These are phyloP conservation scores for Plebejus melissa DNA, from an alignment of 2,888 invertebrate species.

Conservation along the genomic window DNA sequence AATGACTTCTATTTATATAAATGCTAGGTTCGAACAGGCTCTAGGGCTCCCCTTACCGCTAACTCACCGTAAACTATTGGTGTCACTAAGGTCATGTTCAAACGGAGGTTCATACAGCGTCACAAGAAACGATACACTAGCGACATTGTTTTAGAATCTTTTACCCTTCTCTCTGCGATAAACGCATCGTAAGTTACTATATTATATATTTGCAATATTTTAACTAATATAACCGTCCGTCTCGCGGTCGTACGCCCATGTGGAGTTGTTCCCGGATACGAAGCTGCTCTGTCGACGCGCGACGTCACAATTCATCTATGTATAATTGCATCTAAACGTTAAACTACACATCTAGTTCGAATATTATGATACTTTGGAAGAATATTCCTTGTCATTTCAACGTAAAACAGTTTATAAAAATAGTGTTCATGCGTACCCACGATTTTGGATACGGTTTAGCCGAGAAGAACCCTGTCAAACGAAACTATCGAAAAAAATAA, in stretches of 20 bases:
- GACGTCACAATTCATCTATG: conserved; percentile 50
- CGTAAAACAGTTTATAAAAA: conserved; percentile 52
- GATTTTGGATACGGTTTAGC: conserved; percentile 40
- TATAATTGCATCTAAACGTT: conserved; percentile 55
- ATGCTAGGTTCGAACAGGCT: conserved; percentile 68
- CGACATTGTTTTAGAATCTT: conserved; percentile 45
- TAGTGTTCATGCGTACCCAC: conserved; percentile 43
- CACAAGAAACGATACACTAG: conserved; percentile 54
- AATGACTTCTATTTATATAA: conserved; percentile 72
- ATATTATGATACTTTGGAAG: conserved; percentile 39
- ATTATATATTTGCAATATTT: conserved; percentile 38
- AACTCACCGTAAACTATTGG: conserved; percentile 69
- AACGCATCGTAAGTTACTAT: conserved; percentile 31
- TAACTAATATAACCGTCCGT: conserved; percentile 38
- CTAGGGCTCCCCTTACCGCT: conserved; percentile 63
- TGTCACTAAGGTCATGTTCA: conserved; percentile 59
- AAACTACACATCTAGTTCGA: conserved; percentile 45
- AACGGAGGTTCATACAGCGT: conserved; percentile 50
- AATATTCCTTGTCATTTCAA: conserved; percentile 44
- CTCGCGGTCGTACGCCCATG: conserved; percentile 25
- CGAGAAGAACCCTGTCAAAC: conserved; percentile 46
- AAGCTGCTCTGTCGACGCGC: conserved; percentile 50
- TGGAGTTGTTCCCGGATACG: conserved; percentile 58
- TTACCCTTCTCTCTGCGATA: conserved; percentile 37
- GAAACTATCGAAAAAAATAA: conserved; percentile 44